Evolutionary conservation across 2,797 vertebrate genomes (phyloP), one percentile per base, ranked within the genome.

Genomic region (Acropternis orthonyx): DNA sequence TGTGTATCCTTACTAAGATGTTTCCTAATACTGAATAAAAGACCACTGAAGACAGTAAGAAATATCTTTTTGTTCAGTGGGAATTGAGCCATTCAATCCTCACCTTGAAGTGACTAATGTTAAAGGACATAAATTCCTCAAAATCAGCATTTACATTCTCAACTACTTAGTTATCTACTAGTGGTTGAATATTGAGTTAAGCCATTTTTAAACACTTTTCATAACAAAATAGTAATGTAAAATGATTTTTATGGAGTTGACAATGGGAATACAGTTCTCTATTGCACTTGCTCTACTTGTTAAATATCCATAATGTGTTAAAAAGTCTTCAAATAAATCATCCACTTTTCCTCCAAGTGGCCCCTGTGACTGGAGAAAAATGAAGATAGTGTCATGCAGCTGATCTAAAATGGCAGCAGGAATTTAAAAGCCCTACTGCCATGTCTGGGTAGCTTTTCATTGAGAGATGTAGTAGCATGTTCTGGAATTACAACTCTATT

Each of bases 1-100:
- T 78, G 8, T 3, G 0, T 66, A 49, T 85, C 6, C 1, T 32
- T 81, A 72, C 15, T 34, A 72, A 61, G 79, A 26, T 41, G 11
- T 23, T 91, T 87, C 75, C 11, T 92, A 37, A 46, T 84, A n/a
- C 22, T 84, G 14, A 92, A n/a, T 28, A 41, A 67, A 74, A 56
- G 16, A 44, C 9, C 15, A 56, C 13, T 37, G 27, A 68, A 88
- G 28, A 65, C 32, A 51, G 7, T 36, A 84, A 68, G 73, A 82
- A 77, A 23, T 32, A 11, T 4, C 1, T 23, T 55, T 61, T 52
- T 49, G 1, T 79, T 69, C 7, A 18, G 7, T 44, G 41, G 11
- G 5, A 81, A 52, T 30, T 55, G 21, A 28, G 12, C 13, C 21
- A 49, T 66, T 73, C n/a, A 61, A 41, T 69, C 12, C 9, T 46